A percentile compares a stretch with the other conserved stretches of the same genome.
These are phyloP conservation scores for Pinna nobilis DNA, from an alignment of 1,140 invertebrate genomes.

Conservation along the genomic window DNA sequence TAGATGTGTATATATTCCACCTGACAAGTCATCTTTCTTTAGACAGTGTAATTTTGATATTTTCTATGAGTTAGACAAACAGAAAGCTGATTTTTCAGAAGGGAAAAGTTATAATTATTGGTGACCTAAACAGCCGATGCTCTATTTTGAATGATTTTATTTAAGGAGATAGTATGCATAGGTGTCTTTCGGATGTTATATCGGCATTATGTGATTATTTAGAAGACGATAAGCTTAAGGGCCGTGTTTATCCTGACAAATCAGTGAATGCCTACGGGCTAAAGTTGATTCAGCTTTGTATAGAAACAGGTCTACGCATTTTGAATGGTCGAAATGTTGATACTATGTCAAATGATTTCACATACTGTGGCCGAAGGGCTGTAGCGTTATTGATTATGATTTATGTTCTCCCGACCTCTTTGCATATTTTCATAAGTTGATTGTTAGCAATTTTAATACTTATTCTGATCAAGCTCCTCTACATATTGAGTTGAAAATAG, in stretches of 20 bases:
- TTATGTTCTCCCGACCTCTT: no score
- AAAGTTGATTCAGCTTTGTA: no score
- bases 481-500: no score
- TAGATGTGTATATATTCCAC: conserved; percentile 14
- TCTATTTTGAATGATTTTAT: conserved; percentile 10
- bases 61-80: conserved; percentile 23
- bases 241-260: not conserved
- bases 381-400: no score
- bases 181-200: not conserved
- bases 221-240: not conserved
- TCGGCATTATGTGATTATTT: not conserved
- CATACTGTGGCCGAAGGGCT: conserved; percentile 11
- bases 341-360: conserved; percentile 7
- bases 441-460: no score
- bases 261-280: conserved; percentile 5
- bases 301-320: conserved; percentile 11
- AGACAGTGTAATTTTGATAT: conserved; percentile 23
- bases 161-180: not conserved
- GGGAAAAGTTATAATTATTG: conserved; percentile 11
- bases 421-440: no score
- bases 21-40: conserved; percentile 14
- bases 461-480: no score
- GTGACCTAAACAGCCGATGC: conserved; percentile 24
- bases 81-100: not conserved
- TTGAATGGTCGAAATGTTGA: no score